Percentiles rank a stretch among this genome's conserved stretches.
phyloP scores from a whole-genome alignment of 2,797 vertebrate genomes.

The Harpagifer antarcticus region DNA sequence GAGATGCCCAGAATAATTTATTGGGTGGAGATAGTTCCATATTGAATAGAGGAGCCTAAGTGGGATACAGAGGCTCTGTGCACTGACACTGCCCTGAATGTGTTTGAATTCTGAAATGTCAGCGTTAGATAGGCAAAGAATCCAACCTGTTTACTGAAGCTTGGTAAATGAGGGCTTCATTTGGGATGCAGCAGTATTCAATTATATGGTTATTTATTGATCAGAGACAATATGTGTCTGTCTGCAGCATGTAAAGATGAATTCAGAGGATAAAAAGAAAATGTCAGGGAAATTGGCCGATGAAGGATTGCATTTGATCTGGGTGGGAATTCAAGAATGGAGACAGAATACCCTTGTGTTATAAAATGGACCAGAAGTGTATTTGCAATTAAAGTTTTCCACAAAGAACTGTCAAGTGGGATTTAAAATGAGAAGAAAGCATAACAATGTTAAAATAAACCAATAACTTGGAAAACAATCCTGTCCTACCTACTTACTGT shows the following conservation, averaged over 20 bases:
- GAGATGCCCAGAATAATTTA: constrained; percentile 94
- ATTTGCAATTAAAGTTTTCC: constrained; percentile 78
- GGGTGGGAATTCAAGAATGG: constrained; percentile 78
- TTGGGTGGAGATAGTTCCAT: constrained; percentile 84
- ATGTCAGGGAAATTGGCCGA: constrained; percentile 83
- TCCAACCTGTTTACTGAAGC: constrained; percentile 83
- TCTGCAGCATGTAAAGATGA: constrained; percentile 80
- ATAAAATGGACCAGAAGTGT: constrained; percentile 67
- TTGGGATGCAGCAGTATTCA: constrained; percentile 85
- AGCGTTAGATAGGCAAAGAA: constrained; percentile 82
- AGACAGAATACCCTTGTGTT: constrained; percentile 79
- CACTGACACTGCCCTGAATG: constrained; percentile 74
- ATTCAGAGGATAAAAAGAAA: constrained; percentile 80
- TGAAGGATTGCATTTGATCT: constrained; percentile 85
- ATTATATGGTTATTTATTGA: constrained; percentile 87
- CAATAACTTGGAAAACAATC: constrained; percentile 19
- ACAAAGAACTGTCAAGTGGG: constrained; percentile 69
- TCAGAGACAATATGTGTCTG: constrained; percentile 84
- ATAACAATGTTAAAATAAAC: constrained; percentile 55
- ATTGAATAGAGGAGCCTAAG: constrained; percentile 78
- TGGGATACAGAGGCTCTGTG: constrained; percentile 72
- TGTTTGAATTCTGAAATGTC: constrained; percentile 85
- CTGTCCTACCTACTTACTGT: neutral
- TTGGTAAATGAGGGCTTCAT: constrained; percentile 86
- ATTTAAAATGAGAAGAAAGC: constrained; percentile 59